Percentiles rank a stretch among this genome's conserved stretches.
Evolutionary conservation across 2,888 invertebrate genomes (phyloP).

Genomic region (Drosophila mimica): DNA sequence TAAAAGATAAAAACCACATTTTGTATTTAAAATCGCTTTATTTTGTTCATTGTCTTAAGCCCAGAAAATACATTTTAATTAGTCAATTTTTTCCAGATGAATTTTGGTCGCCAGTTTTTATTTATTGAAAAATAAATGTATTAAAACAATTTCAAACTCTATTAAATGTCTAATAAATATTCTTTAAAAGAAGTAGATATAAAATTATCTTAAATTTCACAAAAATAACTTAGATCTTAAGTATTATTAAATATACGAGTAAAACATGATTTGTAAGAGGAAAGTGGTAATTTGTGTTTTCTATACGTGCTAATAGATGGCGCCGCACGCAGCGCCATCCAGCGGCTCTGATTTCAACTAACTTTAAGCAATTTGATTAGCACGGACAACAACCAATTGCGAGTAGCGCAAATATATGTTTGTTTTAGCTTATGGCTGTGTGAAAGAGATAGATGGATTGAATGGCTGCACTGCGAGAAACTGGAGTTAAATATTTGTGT

Average conservation of each 20-base stretch:
- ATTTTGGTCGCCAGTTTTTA: not conserved
- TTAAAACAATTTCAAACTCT: not conserved
- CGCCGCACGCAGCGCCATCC: slow-evolving; percentile 2
- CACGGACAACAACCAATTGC: slow-evolving; percentile 25
- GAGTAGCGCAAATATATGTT: slow-evolving; percentile 1
- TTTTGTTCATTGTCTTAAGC: not conserved
- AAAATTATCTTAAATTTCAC: not conserved
- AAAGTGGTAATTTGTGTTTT: not conserved
- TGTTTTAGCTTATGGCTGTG: not conserved
- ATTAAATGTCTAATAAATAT: not conserved
- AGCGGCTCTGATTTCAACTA: not conserved
- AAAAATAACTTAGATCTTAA: not conserved
- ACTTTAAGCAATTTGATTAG: not conserved
- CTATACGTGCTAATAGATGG: slow-evolving; percentile 2
- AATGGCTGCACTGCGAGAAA: slow-evolving; percentile 30
- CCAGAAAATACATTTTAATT: not conserved
- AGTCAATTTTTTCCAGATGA: not conserved
- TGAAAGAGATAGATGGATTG: slow-evolving; percentile 5
- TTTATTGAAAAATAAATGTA: not conserved
- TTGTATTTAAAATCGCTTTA: not conserved
- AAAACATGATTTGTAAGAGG: not conserved
- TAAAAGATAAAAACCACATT: not conserved
- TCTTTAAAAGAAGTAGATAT: not conserved
- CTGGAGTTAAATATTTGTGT: not conserved
- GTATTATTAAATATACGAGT: not conserved